Conservation (phyloP, 1,140 invertebrate species). For the Oscheius sp. region DNA sequence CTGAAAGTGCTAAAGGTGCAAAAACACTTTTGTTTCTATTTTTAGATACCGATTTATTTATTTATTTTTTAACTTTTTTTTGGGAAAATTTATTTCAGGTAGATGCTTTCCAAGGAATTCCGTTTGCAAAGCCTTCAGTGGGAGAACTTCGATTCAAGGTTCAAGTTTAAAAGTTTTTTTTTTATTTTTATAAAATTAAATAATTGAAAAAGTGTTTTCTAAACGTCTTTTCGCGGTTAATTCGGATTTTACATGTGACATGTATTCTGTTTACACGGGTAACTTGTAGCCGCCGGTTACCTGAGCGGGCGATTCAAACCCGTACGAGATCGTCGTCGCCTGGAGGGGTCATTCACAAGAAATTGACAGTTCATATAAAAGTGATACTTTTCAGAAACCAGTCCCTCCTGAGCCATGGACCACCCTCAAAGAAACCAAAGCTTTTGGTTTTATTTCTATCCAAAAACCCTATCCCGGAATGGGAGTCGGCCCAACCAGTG, state of each 20-base stretch:
- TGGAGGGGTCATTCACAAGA: too few species aligned
- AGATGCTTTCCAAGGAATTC: neutral
- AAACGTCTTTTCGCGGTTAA: too few species aligned
- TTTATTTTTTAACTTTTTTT: too few species aligned
- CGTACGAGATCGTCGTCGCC: too few species aligned
- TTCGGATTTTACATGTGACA: too few species aligned
- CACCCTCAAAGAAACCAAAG: neutral
- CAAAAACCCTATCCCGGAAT: neutral
- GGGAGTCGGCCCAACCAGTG: slow-evolving; percentile 61
- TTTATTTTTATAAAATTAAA: too few species aligned
- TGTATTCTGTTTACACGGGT: too few species aligned
- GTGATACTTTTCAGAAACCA: slow-evolving; percentile 8
- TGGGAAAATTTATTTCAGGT: neutral
- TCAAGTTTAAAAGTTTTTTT: neutral
- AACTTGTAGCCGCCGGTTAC: too few species aligned
- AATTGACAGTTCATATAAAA: neutral
- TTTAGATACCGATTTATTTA: neutral
- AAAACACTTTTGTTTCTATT: neutral
- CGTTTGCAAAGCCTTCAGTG: neutral
- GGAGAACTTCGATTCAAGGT: slow-evolving; percentile 3
- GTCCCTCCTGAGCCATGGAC: neutral
- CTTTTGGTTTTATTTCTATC: neutral
- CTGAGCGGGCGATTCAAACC: too few species aligned
- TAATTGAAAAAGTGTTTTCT: too few species aligned
- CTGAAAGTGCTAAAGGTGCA: neutral